Conservation (phyloP, 1,140 invertebrate species). For the Neotoxoptera formosana region DNA sequence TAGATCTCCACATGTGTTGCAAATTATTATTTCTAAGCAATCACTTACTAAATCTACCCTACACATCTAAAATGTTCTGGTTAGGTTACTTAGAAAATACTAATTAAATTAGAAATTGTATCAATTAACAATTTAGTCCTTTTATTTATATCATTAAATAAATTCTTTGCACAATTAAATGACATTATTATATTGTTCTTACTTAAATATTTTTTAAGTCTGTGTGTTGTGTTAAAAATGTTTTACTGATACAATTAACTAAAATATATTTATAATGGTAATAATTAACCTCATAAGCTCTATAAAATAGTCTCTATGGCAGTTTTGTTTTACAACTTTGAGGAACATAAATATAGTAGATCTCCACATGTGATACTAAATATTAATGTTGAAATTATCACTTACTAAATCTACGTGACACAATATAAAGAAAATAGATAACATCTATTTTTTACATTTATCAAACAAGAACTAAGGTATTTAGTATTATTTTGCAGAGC, state of each 20-base stretch:
- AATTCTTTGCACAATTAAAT: neutral
- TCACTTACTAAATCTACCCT: slow-evolving; percentile 18
- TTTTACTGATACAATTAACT: too few relatives aligned
- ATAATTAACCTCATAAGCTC: slow-evolving; percentile 24
- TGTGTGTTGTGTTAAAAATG: too few relatives aligned
- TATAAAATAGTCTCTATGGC: neutral
- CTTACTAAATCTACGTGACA: slow-evolving; percentile 16
- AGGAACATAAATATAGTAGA: slow-evolving; percentile 23
- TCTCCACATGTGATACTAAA: slow-evolving; percentile 20
- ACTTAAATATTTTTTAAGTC: neutral
- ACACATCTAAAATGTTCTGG: neutral
- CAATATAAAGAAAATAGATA: neutral
- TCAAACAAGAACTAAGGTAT: neutral
- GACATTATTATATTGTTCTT: neutral
- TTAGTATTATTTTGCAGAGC: neutral
- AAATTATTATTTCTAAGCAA: neutral
- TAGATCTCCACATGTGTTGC: slow-evolving; percentile 15
- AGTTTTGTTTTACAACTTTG: neutral
- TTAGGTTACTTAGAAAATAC: neutral
- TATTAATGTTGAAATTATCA: neutral
- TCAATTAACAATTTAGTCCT: too few relatives aligned
- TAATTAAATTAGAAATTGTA: neutral
- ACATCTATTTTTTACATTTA: neutral
- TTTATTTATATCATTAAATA: neutral
- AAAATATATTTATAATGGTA: neutral